Evolutionary conservation across 2,113 vertebrate species (phyloP).

Genomic region (Climacteris rufus): DNA sequence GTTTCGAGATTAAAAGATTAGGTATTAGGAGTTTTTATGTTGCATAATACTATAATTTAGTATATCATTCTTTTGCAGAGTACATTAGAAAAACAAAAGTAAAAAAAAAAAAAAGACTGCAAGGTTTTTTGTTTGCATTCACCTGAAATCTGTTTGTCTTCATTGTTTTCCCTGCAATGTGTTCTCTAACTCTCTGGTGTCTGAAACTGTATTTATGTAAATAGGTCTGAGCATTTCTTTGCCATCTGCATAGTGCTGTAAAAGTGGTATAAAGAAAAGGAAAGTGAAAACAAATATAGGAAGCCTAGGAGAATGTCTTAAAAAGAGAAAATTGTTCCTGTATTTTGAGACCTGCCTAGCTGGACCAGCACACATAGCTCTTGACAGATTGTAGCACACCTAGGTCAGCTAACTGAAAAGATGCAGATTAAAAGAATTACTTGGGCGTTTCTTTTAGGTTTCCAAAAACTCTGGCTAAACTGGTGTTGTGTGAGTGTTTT

Average conservation of each 20-base stretch:
- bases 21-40: not conserved
- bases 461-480: not conserved
- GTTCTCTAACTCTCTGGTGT: not conserved
- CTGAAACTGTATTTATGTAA: not conserved
- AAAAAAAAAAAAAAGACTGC: not conserved
- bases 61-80: not conserved
- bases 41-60: not conserved
- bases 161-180: not conserved
- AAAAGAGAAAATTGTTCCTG: not conserved
- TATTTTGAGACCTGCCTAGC: not conserved
- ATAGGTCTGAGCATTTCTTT: not conserved
- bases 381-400: not conserved
- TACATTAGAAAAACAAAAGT: not conserved
- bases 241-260: not conserved
- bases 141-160: not conserved
- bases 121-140: not conserved
- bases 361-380: not conserved
- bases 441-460: not conserved
- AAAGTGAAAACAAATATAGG: not conserved
- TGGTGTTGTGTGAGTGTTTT: not conserved
- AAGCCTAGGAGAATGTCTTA: not conserved
- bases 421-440: not conserved
- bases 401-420: not conserved
- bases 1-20: not conserved
- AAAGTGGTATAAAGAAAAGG: not conserved